Evolutionary conservation across 2,797 vertebrate genomes (phyloP), one percentile per base, ranked within the genome.

Genomic region (Propithecus perrieri): DNA sequence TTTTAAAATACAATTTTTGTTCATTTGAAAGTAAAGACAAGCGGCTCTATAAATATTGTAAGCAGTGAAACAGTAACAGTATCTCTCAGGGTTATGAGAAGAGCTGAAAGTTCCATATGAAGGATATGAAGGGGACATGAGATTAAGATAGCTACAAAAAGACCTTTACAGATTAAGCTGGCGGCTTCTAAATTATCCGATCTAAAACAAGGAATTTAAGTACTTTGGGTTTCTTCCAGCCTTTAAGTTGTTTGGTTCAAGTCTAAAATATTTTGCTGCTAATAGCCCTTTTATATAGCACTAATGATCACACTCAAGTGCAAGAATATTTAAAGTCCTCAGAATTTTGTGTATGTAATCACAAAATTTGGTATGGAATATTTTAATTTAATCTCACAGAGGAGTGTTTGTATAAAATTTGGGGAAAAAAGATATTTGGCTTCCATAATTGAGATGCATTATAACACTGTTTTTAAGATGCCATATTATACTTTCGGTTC

Each of bases 381-480:
- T 89, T 96, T 88, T 85, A 93, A 41, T 87, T 90, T 76, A 89
- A 72, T 87, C 30, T 91, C n/a, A 91, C 55, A 69, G 69, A 95
- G 20, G 28, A 65, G 3, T 59, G 26, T 96, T 97, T 88, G 3
- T 80, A 33, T 94, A 38, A 86, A 75, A 88, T 88, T 91, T 79
- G 24, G 28, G 33, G 1, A 0, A n/a, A 41, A 69, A 35, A 48
- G 28, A 57, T 55, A 41, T 33, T 94, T 94, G 83, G 26, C 59
- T 95, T 86, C 53, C 20, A 28, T 92, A 76, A 63, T 72, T 94
- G n/a, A 63, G 72, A 89, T 43, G 35, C 26, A 67, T 83, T 86
- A n/a, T 17, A 63, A 53, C 33, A 35, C 80, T 85, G 9, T 72
- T 86, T 71, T 76, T 91, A 85, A 87, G 41, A 74, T 78, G 24